These are phyloP conservation scores for Rhinatrema bivittatum DNA, from an alignment of 2,797 vertebrate genomes.

Conservation along the genomic window DNA sequence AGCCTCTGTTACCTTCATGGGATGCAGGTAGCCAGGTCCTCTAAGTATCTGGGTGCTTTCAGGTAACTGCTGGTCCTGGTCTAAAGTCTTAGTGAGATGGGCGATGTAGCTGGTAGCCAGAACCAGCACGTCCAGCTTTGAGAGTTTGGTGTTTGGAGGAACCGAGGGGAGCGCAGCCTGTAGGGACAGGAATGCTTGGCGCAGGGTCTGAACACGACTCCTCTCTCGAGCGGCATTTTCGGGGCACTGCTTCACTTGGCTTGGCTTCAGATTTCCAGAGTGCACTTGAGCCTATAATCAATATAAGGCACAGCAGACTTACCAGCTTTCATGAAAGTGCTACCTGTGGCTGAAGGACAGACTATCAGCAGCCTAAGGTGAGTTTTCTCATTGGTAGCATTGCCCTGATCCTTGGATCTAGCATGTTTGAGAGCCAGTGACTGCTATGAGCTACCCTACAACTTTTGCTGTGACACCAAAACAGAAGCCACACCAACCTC, in stretches of 20 bases:
- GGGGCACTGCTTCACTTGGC: slow-evolving; percentile 54
- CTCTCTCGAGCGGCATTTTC: slow-evolving; percentile 71
- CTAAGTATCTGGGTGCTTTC: slow-evolving; percentile 38
- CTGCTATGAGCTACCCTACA: no score
- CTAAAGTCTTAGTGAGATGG: slow-evolving; percentile 67
- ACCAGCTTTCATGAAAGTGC: no score
- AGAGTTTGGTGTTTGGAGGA: slow-evolving; percentile 78
- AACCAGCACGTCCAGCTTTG: slow-evolving; percentile 76
- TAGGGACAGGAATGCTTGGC: slow-evolving; percentile 75
- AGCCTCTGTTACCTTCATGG: slow-evolving; percentile 63
- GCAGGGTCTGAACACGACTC: slow-evolving; percentile 68
- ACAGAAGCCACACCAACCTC: no score
- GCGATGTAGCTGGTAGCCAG: slow-evolving; percentile 82
- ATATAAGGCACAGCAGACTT: no score
- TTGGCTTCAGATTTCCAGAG: neutral
- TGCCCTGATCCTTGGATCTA: no score
- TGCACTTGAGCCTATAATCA: neutral
- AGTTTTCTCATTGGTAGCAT: no score
- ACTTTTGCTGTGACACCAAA: no score
- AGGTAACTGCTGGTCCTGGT: slow-evolving; percentile 42
- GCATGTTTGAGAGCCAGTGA: no score
- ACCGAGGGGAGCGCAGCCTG: slow-evolving; percentile 77
- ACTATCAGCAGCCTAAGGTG: no score
- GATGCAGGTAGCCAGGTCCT: slow-evolving; percentile 67
- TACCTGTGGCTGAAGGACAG: no score